phyloP scores from a whole-genome alignment of 2,888 invertebrate species.

The Ennomos quercinarius region DNA sequence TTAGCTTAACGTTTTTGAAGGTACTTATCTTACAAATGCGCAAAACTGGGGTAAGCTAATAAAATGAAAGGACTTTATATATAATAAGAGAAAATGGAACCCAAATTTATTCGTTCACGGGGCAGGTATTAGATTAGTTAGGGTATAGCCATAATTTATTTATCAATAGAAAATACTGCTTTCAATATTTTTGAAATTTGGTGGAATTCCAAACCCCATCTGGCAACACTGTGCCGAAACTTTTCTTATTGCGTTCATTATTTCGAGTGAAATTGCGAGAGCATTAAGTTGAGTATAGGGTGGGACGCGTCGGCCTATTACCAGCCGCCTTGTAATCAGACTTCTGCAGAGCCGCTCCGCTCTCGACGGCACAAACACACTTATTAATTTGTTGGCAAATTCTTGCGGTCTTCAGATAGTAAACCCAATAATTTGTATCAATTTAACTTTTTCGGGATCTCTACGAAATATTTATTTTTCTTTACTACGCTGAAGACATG shows the following conservation, averaged over 20 bases:
- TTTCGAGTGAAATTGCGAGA: conserved; percentile 85
- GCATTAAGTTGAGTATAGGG: conserved; percentile 85
- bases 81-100: too few relatives aligned
- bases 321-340: conserved; percentile 80
- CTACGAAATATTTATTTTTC: not conserved
- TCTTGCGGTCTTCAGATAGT: conserved; percentile 54
- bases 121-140: too few relatives aligned
- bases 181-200: not conserved
- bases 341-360: conserved; percentile 62
- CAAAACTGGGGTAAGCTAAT: too few relatives aligned
- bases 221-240: conserved; percentile 59
- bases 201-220: conserved; percentile 31
- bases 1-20: too few relatives aligned
- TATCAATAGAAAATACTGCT: not conserved
- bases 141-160: too few relatives aligned
- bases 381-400: conserved; percentile 79
- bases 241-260: conserved; percentile 81
- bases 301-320: conserved; percentile 78
- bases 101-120: too few relatives aligned
- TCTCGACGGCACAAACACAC: conserved; percentile 55
- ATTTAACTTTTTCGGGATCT: conserved; percentile 13
- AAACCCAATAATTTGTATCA: conserved; percentile 31
- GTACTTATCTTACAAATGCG: too few relatives aligned
- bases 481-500: not conserved
- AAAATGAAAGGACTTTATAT: too few relatives aligned